Percentiles rank a stretch among this genome's conserved stretches.
Conservation (phyloP, 2,113 vertebrate species). For the Formicarius rufipectus region DNA sequence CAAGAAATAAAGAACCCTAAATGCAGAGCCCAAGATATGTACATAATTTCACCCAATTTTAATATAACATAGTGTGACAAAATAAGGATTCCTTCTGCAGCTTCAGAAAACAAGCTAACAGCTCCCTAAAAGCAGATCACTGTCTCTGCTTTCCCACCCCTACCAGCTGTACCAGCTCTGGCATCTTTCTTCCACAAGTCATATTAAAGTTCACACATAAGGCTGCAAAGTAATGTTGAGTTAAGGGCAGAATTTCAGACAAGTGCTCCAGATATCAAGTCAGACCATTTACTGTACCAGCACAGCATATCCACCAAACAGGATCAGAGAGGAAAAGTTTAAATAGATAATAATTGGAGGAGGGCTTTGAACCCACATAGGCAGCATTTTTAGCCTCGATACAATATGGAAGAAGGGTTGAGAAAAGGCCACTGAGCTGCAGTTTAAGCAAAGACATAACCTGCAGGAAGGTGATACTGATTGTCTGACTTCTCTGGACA, state of each 20-base stretch:
- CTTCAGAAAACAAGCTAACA: background rate
- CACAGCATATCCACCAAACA: background rate
- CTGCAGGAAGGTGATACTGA: background rate
- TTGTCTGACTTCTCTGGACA: background rate
- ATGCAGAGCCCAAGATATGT: background rate
- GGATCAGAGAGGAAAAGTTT: conserved; percentile 7
- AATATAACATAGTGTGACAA: background rate
- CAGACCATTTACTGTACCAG: background rate
- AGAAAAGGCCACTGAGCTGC: background rate
- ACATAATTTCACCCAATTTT: background rate
- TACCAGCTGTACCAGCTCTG: background rate
- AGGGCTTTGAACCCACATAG: background rate
- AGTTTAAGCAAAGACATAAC: background rate
- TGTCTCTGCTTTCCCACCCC: background rate
- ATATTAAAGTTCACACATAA: background rate
- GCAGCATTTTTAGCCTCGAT: background rate
- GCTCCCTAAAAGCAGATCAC: background rate
- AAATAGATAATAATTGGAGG: background rate
- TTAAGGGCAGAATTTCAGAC: background rate
- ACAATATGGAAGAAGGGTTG: background rate
- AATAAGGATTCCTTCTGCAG: background rate
- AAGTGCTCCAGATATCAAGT: background rate
- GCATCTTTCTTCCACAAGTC: background rate
- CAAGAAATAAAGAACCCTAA: background rate
- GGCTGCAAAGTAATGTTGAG: background rate